Percentiles rank a stretch among this genome's conserved stretches.
These are phyloP conservation scores for Notechis scutatus DNA, from an alignment of 2,113 vertebrate species.

Conservation along the genomic window DNA sequence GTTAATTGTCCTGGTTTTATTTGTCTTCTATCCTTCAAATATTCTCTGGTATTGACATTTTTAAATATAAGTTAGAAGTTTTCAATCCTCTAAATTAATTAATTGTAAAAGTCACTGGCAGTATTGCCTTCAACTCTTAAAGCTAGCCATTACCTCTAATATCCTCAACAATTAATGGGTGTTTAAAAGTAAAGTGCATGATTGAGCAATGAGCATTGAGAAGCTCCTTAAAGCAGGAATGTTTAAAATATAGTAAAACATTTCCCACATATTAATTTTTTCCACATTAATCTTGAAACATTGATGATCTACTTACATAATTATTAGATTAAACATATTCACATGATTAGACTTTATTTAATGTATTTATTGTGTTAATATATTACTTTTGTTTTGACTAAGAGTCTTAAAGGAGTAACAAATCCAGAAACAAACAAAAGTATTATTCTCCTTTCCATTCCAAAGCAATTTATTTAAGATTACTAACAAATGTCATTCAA, in stretches of 20 bases:
- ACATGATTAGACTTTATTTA: background rate
- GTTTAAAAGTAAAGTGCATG: background rate
- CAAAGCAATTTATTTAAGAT: background rate
- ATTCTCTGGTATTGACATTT: constrained; percentile 27
- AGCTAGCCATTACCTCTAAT: constrained; percentile 1
- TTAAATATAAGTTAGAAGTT: constrained; percentile 23
- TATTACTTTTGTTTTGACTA: background rate
- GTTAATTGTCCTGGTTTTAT: constrained; percentile 30
- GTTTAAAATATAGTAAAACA: background rate
- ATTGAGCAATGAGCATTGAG: background rate
- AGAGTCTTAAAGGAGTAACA: background rate
- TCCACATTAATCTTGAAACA: background rate
- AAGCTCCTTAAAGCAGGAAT: background rate
- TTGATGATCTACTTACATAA: background rate
- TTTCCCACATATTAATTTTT: background rate
- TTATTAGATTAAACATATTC: background rate
- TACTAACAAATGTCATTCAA: background rate
- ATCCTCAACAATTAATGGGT: constrained; percentile 6
- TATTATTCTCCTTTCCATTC: background rate
- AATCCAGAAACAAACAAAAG: background rate
- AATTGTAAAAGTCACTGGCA: background rate
- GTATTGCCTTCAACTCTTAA: background rate
- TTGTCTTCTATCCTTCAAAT: constrained; percentile 25
- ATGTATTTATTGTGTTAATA: background rate
- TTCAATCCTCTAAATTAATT: constrained; percentile 15